Percentiles rank a stretch among this genome's conserved stretches.
Conservation (phyloP, 2,113 vertebrate genomes). For the Hippopotamus amphibius region DNA sequence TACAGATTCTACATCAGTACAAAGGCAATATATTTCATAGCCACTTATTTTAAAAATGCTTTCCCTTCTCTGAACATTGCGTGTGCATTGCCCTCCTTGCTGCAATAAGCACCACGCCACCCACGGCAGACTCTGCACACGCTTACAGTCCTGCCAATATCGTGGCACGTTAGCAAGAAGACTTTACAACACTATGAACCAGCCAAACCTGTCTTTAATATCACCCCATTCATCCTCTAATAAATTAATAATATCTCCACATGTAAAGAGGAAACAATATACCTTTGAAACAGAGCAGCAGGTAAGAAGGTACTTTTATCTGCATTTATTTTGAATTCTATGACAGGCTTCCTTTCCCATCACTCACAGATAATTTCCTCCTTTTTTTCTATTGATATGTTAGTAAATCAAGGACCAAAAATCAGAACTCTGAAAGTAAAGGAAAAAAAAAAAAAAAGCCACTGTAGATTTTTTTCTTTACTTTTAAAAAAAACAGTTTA, state of each 20-base stretch:
- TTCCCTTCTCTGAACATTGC: neutral
- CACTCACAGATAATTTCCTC: slow-evolving; percentile 11
- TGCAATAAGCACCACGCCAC: neutral
- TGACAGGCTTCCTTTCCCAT: neutral
- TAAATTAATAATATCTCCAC: neutral
- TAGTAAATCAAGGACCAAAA: neutral
- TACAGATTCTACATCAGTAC: neutral
- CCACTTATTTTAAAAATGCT: neutral
- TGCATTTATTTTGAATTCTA: slow-evolving; percentile 39
- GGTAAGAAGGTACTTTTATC: neutral
- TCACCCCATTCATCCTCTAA: neutral
- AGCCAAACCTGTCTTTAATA: neutral
- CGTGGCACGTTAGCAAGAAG: neutral
- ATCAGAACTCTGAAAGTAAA: slow-evolving; percentile 66
- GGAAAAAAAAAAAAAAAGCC: slow-evolving; percentile 54
- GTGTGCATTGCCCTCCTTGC: neutral
- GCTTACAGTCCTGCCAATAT: neutral
- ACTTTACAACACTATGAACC: neutral
- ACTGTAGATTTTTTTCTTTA: slow-evolving; percentile 54
- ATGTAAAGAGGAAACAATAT: neutral
- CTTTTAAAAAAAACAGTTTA: slow-evolving; percentile 74
- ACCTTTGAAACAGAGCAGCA: neutral
- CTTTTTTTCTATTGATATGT: neutral
- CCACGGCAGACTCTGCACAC: neutral
- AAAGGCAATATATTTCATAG: neutral